Evolutionary conservation across 1,140 invertebrate genomes (phyloP).

Genomic region (Euglossa dilemma): DNA sequence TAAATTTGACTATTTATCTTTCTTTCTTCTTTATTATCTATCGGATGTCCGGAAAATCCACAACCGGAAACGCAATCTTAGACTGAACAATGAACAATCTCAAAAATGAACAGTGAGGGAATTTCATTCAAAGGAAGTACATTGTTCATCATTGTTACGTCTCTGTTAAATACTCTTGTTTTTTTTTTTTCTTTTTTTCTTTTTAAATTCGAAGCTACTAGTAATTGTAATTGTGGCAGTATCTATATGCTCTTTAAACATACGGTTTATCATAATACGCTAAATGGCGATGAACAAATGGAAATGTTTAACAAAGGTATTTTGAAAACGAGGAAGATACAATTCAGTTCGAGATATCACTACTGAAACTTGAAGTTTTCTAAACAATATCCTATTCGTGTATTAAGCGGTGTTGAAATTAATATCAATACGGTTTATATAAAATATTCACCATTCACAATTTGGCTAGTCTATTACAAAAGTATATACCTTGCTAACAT

Average conservation of each 20-base stretch:
- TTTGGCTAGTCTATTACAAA: slow-evolving; percentile 40
- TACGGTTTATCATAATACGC: not conserved
- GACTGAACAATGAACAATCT: not conserved
- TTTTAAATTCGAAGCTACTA: not conserved
- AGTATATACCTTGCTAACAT: slow-evolving; percentile 21
- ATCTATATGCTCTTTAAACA: not conserved
- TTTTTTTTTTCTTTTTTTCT: not conserved
- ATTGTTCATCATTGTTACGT: not conserved
- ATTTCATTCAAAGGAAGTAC: not conserved
- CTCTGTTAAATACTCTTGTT: not conserved
- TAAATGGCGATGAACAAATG: not conserved
- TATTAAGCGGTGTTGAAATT: slow-evolving; percentile 10
- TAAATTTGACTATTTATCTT: slow-evolving; percentile 26
- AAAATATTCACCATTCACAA: slow-evolving; percentile 32
- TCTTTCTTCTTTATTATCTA: slow-evolving; percentile 31
- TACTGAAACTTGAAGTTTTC: not conserved
- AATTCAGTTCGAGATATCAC: not conserved
- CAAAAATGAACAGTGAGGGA: not conserved
- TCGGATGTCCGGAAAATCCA: slow-evolving; percentile 57
- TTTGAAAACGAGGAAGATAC: not conserved
- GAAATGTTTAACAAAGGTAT: not conserved
- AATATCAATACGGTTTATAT: slow-evolving; percentile 10
- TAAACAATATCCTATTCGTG: slow-evolving; percentile 7
- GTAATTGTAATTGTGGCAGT: slow-evolving; percentile 7
- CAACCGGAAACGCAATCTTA: slow-evolving; percentile 22